These are phyloP conservation scores for Montipora sp. DNA, from an alignment of 64 coral and sea anemone species.

Conservation along the genomic window DNA sequence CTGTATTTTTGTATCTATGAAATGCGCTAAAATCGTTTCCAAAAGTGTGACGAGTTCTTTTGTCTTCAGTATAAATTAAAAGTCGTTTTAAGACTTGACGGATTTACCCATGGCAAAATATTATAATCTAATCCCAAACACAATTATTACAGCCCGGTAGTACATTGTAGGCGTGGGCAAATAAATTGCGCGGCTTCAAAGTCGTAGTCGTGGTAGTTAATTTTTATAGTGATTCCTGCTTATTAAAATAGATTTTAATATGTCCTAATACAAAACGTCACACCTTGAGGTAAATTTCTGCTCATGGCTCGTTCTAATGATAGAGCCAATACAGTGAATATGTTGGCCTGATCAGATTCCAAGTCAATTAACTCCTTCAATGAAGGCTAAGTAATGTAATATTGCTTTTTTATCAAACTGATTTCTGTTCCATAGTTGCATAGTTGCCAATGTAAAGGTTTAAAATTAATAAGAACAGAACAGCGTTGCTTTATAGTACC, in stretches of 20 bases:
- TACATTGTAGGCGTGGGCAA: not conserved
- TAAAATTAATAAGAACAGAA: not conserved
- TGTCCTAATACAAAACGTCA: not conserved
- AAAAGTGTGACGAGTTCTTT: not conserved
- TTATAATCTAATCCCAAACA: conserved; percentile 2
- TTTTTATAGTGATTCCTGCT: not conserved
- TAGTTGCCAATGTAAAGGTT: conserved; percentile 1
- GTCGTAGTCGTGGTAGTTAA: not conserved
- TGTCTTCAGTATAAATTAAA: not conserved
- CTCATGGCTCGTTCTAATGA: not conserved
- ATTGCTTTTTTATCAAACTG: not conserved
- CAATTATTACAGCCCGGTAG: not conserved
- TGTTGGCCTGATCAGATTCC: not conserved
- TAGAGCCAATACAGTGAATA: not conserved
- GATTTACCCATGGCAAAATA: not conserved
- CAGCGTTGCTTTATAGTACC: not conserved
- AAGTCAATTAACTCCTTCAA: not conserved
- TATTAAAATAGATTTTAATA: not conserved
- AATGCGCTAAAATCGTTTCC: not conserved
- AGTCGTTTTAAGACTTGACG: not conserved
- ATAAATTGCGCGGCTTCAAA: not conserved
- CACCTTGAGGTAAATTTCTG: not conserved
- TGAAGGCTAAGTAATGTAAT: not conserved
- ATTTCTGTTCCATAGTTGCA: not conserved
- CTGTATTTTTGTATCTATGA: conserved; percentile 1